Base-by-base conservation (phyloP, 1,140 invertebrate genomes). In the Lerema accius region DNA sequence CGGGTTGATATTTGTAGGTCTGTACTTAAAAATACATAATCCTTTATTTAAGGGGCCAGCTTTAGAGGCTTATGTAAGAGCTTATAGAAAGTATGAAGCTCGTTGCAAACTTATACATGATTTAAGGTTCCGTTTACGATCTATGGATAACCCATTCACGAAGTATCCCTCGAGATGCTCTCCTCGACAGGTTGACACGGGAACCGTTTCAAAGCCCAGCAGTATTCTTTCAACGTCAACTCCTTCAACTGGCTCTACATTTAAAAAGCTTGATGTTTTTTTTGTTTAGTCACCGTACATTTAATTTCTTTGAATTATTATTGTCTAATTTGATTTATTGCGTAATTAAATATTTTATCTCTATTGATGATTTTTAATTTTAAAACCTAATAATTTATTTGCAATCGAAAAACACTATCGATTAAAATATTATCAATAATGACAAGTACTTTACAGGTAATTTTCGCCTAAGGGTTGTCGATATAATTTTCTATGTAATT, bases 1-100 rank as follows among this genome's bases (percentile, higher is more conserved):
- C 0, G 93, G 90, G 0, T 71, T 91, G 0, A 66, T 94, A 16
- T 89, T 85, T 28, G 73, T 94, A 11, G 93, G 89, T 10, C 67
- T 92, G 7, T 92, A 90, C 76, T 69, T 94, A 26, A 94, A 94
- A 82, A 80, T 80, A 9, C 76, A 91, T 48, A 93, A 94, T 75
- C 75, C 79, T 23, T 56, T 46, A 3, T 75, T 67, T 7, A 28
- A 77, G 5, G 28, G 50, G 43, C 60, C 76, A 9, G 69, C 81
- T 10, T 39, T 77, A 14, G 16, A 65, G 0, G 48, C 82, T 9
- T 93, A 93, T 68, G 55, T 78, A 37, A 73, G 84, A 64, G 80
- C 79, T 4, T 73, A 78, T 6, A 71, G 76, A 15, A 63, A 79
- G 6, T 92, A 91, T 63, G 77, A 89, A 55, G 68, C 76, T 14